Conservation (phyloP, 1,140 invertebrate genomes). For the Brachionus angularis region DNA sequence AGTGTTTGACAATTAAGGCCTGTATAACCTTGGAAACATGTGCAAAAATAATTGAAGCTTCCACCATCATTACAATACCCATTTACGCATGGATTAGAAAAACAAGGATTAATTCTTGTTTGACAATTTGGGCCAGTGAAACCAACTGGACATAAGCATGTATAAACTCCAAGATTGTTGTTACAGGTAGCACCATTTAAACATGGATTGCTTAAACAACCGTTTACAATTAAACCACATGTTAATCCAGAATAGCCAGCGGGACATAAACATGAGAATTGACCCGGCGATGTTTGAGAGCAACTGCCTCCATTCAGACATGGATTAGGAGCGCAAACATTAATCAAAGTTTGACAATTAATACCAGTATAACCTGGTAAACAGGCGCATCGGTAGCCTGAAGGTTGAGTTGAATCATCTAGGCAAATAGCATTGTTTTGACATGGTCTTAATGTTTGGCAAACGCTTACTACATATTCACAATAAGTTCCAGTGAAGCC, state of each 20-base stretch:
- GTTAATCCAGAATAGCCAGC: slow-evolving; percentile 46
- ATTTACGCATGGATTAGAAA: slow-evolving; percentile 80
- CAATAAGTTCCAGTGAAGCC: slow-evolving; percentile 65
- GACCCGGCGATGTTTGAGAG: slow-evolving; percentile 29
- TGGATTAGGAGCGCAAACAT: slow-evolving; percentile 37
- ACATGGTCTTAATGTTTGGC: slow-evolving; percentile 62
- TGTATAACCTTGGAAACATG: slow-evolving; percentile 36
- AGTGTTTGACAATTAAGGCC: slow-evolving; percentile 68
- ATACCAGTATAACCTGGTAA: slow-evolving; percentile 45
- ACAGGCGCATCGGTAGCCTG: slow-evolving; percentile 28
- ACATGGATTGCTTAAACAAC: slow-evolving; percentile 47
- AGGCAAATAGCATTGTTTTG: slow-evolving; percentile 85
- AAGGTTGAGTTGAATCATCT: slow-evolving; percentile 59
- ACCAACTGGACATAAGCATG: slow-evolving; percentile 40
- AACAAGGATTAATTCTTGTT: slow-evolving; percentile 51
- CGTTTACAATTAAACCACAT: slow-evolving; percentile 45
- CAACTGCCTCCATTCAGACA: slow-evolving; percentile 50
- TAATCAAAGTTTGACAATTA: slow-evolving; percentile 44
- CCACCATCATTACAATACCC: slow-evolving; percentile 67
- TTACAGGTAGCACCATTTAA: slow-evolving; percentile 46
- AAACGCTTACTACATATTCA: slow-evolving; percentile 20
- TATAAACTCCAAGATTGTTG: slow-evolving; percentile 69
- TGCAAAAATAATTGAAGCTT: slow-evolving; percentile 18
- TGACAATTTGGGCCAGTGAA: slow-evolving; percentile 48
- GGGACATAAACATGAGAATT: slow-evolving; percentile 48